Conservation (phyloP, 2,113 vertebrate species). For the Pithys albifrons region DNA sequence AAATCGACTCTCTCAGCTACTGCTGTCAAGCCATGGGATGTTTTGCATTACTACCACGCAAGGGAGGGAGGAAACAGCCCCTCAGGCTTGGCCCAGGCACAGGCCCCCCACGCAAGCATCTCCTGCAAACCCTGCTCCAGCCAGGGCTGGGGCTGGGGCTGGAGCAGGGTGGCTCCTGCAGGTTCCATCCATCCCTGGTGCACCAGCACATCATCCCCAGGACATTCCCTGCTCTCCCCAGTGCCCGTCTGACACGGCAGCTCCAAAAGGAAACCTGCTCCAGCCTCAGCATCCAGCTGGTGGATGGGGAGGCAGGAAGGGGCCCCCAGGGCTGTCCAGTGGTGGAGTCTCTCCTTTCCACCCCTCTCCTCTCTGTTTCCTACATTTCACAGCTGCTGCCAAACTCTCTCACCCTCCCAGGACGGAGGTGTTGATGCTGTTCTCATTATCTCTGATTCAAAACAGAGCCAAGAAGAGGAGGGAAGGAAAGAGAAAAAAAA, state of each 20-base stretch:
- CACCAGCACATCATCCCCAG: background rate
- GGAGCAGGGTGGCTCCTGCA: background rate
- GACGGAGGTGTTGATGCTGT: background rate
- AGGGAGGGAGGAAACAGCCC: background rate
- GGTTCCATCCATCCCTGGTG: background rate
- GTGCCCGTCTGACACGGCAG: rapidly evolving
- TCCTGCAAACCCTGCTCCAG: background rate
- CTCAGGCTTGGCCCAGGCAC: background rate
- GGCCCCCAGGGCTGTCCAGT: background rate
- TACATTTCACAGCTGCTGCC: slow-evolving; percentile 12
- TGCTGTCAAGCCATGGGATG: background rate
- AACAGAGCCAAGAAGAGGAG: background rate
- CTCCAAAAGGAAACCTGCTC: background rate
- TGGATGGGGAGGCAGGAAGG: background rate
- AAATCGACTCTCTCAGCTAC: background rate
- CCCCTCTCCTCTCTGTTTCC: background rate
- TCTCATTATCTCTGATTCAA: background rate
- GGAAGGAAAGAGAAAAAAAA: background rate
- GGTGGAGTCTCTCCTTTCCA: background rate
- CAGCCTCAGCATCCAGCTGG: background rate
- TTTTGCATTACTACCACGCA: background rate
- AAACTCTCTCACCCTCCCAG: background rate
- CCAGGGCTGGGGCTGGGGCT: background rate
- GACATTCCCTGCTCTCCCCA: background rate
- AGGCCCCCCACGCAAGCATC: background rate